Evolutionary conservation across 2,797 vertebrate genomes (phyloP).

Genomic region (Pangasius djambal): DNA sequence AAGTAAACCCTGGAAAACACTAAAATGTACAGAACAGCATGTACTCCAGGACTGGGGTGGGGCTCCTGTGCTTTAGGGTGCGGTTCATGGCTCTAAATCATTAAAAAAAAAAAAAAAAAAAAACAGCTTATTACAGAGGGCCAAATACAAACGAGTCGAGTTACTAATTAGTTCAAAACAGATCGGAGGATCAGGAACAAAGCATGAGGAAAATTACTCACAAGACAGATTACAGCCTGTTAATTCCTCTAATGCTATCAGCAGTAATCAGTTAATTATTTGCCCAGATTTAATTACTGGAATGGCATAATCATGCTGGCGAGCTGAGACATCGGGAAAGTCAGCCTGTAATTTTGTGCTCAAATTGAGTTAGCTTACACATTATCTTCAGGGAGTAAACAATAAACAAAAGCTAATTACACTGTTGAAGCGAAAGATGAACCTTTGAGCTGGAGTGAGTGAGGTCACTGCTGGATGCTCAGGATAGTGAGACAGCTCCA

Average conservation of each 20-base stretch:
- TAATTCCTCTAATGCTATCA: constrained; percentile 36
- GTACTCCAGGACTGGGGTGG: not conserved
- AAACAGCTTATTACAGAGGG: not conserved
- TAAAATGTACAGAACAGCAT: not conserved
- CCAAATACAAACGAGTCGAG: not conserved
- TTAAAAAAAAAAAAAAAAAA: not conserved
- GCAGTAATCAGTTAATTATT: constrained; percentile 36
- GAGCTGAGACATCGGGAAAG: constrained; percentile 14
- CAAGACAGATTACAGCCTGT: constrained; percentile 1
- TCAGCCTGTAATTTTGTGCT: not conserved
- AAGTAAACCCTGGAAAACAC: not conserved
- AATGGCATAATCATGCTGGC: not conserved
- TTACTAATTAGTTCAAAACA: not conserved
- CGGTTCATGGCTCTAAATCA: too few species aligned
- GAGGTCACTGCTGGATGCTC: not conserved
- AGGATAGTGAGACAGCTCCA: not conserved
- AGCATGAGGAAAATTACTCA: not conserved
- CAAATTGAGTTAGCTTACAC: constrained; percentile 3
- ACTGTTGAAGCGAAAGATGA: not conserved
- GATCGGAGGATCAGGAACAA: constrained; percentile 1
- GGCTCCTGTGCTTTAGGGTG: not conserved
- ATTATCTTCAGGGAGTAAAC: not conserved
- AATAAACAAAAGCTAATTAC: constrained; percentile 3
- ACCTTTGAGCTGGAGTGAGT: not conserved
- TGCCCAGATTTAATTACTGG: constrained; percentile 28